Evolutionary conservation across 2,113 vertebrate species (phyloP), one percentile per base, ranked within the genome.

Genomic region (Coryphaenoides rupestris): DNA sequence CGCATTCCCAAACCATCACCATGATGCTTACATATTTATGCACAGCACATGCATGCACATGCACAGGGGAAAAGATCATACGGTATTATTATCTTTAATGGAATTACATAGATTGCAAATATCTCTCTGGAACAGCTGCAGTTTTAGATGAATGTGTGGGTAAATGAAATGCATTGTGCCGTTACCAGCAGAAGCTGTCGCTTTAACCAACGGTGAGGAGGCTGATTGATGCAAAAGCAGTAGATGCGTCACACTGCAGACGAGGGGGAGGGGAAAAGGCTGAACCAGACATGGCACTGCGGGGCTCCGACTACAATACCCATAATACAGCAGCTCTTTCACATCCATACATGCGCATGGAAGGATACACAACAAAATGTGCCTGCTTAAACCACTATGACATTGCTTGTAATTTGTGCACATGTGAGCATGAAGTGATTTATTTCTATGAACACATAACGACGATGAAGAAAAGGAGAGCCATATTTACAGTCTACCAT

Each of bases 171-270:
- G 33, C 33, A 12, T 40, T 87, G 84, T 85, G 82, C 84, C 63
- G 67, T 65, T 74, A 58, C 71, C 67, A 83, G 88, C 84, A 66
- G 85, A 63, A 85, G 76, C 63, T 73, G 68, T 67, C 9, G 69
- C 55, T 88, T 93, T 89, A 91, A 94, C 92, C 87, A 91, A 90
- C 89, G 91, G 91, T 84, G 91, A 92, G 89, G 93, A 88, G 91
- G 92, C 92, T 92, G 93, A 93, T 92, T 93, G 93, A 94, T 92
- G 92, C 90, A 78, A 89, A 91, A 91, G 91, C 87, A 91, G 90
- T 91, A 90, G 92, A 93, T 94, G 93, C 92, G 89, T 92, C 81
- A 93, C 91, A 87, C 91, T 92, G 91, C 90, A 92, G 89, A 93
- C 89, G 90, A 86, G 90, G 90, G 93, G 93, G 90, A 91, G 78